Percentiles rank a stretch among this genome's conserved stretches.
phyloP scores from a whole-genome alignment of 2,888 invertebrate species.

The Tridacna crocea region DNA sequence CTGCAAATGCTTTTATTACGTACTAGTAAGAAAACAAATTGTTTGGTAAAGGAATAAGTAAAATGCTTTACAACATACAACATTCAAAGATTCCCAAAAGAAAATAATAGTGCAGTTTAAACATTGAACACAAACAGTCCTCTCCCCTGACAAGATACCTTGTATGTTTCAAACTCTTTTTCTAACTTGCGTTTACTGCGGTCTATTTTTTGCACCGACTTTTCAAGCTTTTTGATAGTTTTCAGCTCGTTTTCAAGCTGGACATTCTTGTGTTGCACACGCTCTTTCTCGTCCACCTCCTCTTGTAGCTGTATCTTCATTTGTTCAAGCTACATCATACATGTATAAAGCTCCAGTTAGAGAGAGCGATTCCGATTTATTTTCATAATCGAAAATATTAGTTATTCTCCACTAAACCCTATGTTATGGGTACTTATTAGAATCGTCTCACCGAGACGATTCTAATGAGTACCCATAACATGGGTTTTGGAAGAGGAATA shows the following conservation, averaged over 20 bases:
- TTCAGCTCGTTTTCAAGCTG: constrained; percentile 72
- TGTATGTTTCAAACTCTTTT: constrained; percentile 68
- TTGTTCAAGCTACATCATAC: constrained; percentile 69
- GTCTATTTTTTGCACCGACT: constrained; percentile 70
- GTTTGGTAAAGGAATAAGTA: too few species aligned
- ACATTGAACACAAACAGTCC: constrained; percentile 28
- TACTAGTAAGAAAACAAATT: too few species aligned
- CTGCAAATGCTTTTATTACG: too few species aligned
- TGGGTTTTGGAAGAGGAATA: too few species aligned
- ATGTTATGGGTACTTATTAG: too few species aligned
- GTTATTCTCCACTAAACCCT: too few species aligned
- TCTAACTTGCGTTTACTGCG: constrained; percentile 71
- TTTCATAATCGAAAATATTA: too few species aligned
- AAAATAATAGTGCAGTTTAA: constrained; percentile 14
- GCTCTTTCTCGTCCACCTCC: constrained; percentile 68
- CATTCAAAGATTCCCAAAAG: neutral
- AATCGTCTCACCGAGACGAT: too few species aligned
- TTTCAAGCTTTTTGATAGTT: constrained; percentile 66
- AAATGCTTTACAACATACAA: neutral
- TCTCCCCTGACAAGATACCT: constrained; percentile 61
- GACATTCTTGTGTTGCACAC: constrained; percentile 70
- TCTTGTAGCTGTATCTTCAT: constrained; percentile 67
- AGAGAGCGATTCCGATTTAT: too few species aligned
- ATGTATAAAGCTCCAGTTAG: neutral
- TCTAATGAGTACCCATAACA: too few species aligned